phyloP scores from a whole-genome alignment of 2,888 invertebrate species.

The Anodontia alba region DNA sequence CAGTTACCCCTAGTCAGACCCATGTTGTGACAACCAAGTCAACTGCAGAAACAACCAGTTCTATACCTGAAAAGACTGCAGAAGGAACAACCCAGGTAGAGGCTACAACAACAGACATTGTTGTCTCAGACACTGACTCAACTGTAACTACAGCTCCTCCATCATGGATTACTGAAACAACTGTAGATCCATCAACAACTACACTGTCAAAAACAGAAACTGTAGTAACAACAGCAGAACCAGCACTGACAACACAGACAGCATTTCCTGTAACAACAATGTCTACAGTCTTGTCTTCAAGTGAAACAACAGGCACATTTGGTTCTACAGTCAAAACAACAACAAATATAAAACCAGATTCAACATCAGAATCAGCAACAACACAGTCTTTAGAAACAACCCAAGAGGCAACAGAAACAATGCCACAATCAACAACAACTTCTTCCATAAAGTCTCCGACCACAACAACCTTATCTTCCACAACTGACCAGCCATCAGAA shows the following conservation, averaged over 20 bases:
- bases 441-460: background rate
- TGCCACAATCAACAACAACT: too few relatives aligned
- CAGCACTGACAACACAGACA: too few relatives aligned
- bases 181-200: background rate
- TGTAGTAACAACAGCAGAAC: background rate
- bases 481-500: background rate
- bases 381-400: conserved; percentile 7
- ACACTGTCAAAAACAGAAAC: background rate
- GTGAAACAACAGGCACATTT: background rate
- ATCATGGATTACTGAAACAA: background rate
- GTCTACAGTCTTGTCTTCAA: background rate
- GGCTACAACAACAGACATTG: background rate
- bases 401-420: background rate
- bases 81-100: background rate
- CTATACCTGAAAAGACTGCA: background rate
- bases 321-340: background rate
- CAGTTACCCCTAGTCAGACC: background rate
- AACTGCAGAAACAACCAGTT: conserved; percentile 13
- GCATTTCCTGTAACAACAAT: background rate
- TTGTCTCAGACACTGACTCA: background rate
- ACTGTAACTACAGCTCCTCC: background rate
- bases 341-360: background rate
- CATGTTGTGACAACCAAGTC: background rate
- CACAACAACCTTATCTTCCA: background rate
- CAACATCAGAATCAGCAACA: background rate